These are phyloP conservation scores for Sinhomidia bicolor DNA, from an alignment of 2,888 invertebrate genomes.

Conservation along the genomic window DNA sequence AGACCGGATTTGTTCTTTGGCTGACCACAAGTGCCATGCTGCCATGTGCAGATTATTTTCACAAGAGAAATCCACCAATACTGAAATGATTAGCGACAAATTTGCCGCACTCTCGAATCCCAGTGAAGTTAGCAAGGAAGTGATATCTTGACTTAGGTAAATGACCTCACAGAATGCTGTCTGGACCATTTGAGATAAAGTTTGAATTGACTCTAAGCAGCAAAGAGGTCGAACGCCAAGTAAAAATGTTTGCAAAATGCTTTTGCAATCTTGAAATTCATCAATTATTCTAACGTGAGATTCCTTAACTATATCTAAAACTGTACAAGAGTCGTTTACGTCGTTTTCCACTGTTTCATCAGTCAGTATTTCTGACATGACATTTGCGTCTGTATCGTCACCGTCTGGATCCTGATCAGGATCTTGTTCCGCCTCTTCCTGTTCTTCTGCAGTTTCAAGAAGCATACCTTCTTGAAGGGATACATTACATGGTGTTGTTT, in stretches of 20 bases:
- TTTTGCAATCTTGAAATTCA: conserved; percentile 71
- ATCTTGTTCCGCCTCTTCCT: conserved; percentile 52
- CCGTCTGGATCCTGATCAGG: conserved; percentile 47
- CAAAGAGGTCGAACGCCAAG: conserved; percentile 67
- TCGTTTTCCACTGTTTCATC: conserved; percentile 40
- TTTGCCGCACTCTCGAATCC: conserved; percentile 74
- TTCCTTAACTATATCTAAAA: conserved; percentile 49
- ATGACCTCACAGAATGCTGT: conserved; percentile 74
- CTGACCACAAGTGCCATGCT: conserved; percentile 74
- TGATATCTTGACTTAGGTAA: conserved; percentile 73
- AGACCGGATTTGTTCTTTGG: conserved; percentile 70
- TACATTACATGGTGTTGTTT: conserved; percentile 78
- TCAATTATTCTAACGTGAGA: conserved; percentile 59
- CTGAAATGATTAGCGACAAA: conserved; percentile 68
- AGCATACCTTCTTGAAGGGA: conserved; percentile 75
- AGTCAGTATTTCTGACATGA: conserved; percentile 72
- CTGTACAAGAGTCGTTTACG: conserved; percentile 21
- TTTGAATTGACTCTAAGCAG: conserved; percentile 74
- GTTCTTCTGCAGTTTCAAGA: conserved; percentile 66
- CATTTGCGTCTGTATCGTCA: conserved; percentile 72
- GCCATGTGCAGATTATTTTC: conserved; percentile 71
- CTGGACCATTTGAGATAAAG: conserved; percentile 75
- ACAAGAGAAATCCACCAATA: conserved; percentile 66
- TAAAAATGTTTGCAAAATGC: conserved; percentile 69
- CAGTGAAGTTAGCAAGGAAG: conserved; percentile 67